Evolutionary conservation across 1,140 invertebrate species (phyloP).

Genomic region (Zaprionus vittiger): DNA sequence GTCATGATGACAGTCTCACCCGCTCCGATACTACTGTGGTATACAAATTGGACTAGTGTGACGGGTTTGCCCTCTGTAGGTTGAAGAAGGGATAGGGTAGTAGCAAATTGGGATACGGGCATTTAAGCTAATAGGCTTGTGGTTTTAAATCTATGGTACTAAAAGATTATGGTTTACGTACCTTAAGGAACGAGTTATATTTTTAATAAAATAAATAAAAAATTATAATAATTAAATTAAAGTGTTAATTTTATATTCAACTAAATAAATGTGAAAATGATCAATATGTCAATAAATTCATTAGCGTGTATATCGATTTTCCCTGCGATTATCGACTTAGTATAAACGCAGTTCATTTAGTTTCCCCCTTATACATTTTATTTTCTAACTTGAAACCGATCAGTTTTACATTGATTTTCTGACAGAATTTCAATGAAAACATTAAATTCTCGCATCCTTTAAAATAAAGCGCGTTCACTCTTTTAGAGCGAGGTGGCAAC

Average conservation of each 20-base stretch:
- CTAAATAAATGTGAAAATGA: not conserved
- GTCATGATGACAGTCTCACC: constrained; percentile 65
- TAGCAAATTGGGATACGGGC: not conserved
- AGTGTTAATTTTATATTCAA: not conserved
- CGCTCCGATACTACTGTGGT: constrained; percentile 31
- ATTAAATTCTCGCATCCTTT: not conserved
- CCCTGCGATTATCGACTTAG: not conserved
- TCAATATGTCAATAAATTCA: not conserved
- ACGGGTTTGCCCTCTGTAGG: constrained; percentile 7
- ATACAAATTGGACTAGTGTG: constrained; percentile 14
- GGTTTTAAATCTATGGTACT: not conserved
- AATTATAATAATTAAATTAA: too few species aligned
- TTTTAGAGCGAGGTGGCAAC: constrained; percentile 40
- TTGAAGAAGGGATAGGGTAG: constrained; percentile 2
- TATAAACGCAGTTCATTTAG: not conserved
- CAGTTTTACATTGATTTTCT: not conserved
- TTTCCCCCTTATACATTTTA: not conserved
- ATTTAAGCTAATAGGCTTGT: not conserved
- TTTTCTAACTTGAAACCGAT: not conserved
- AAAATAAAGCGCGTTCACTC: constrained; percentile 2
- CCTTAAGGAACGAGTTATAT: too few species aligned
- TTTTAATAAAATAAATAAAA: too few species aligned
- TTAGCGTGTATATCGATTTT: not conserved
- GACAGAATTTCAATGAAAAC: not conserved
- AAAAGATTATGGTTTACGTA: not conserved